phyloP scores from a whole-genome alignment of 2,113 vertebrate species.

The Sorex fumeus region DNA sequence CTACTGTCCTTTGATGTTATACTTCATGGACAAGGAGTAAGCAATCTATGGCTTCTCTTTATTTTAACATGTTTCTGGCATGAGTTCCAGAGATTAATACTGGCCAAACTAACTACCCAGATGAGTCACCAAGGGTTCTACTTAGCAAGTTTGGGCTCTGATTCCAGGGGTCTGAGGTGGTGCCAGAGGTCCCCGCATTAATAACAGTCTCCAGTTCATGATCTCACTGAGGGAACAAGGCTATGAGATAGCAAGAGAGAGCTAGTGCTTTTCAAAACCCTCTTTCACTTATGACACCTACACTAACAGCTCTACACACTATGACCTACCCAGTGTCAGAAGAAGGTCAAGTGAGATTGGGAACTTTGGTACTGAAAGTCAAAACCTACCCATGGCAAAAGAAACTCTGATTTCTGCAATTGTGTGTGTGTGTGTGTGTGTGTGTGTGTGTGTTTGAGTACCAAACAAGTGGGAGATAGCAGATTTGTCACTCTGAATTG shows the following conservation, averaged over 20 bases:
- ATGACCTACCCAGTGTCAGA: background rate
- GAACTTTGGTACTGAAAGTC: background rate
- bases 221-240: background rate
- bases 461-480: background rate
- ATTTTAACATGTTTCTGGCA: background rate
- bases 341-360: background rate
- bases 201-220: background rate
- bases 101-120: background rate
- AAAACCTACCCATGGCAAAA: background rate
- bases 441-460: background rate
- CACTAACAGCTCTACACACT: background rate
- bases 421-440: no score
- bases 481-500: background rate
- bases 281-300: background rate
- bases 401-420: background rate
- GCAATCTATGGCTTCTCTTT: background rate
- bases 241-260: background rate
- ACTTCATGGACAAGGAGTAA: rapidly evolving
- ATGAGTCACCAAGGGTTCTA: background rate
- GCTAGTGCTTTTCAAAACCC: background rate
- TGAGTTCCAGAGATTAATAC: background rate
- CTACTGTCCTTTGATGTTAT: background rate
- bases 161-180: rapidly evolving
- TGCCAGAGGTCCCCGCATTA: background rate
- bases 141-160: background rate